Evolutionary conservation across 2,113 vertebrate species (phyloP).

Genomic region (Apodemus sylvaticus): DNA sequence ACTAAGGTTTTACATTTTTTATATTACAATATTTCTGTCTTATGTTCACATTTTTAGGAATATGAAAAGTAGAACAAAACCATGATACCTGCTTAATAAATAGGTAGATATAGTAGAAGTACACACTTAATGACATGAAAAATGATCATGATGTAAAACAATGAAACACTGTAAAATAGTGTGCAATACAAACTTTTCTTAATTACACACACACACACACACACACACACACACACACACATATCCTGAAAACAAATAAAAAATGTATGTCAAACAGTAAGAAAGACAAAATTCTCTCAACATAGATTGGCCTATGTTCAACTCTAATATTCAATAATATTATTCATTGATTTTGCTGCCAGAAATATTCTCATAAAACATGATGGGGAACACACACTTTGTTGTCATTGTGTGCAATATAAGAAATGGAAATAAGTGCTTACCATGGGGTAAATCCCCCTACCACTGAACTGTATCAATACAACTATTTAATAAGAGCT

Average conservation of each 20-base stretch:
- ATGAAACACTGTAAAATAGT: not conserved
- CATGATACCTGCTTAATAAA: not conserved
- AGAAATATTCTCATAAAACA: not conserved
- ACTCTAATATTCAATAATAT: not conserved
- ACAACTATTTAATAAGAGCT: not conserved
- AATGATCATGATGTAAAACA: not conserved
- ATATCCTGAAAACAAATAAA: not conserved
- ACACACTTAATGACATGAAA: not conserved
- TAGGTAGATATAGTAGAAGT: not conserved
- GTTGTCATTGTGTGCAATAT: not conserved
- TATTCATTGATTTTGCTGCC: not conserved
- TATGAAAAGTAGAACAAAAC: not conserved
- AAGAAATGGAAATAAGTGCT: not conserved
- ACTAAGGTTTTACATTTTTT: not conserved
- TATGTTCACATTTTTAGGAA: not conserved
- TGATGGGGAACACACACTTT: not conserved
- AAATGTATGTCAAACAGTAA: not conserved
- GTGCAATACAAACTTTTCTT: not conserved
- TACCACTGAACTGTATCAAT: not conserved
- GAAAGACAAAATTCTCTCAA: not conserved
- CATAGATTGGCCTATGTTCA: not conserved
- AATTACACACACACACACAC: not conserved
- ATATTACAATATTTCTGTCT: not conserved
- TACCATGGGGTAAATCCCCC: not conserved
- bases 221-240: too few relatives aligned